Evolutionary conservation across 2,113 vertebrate genomes (phyloP), one percentile per base, ranked within the genome.

Genomic region (Cyanistes caeruleus): DNA sequence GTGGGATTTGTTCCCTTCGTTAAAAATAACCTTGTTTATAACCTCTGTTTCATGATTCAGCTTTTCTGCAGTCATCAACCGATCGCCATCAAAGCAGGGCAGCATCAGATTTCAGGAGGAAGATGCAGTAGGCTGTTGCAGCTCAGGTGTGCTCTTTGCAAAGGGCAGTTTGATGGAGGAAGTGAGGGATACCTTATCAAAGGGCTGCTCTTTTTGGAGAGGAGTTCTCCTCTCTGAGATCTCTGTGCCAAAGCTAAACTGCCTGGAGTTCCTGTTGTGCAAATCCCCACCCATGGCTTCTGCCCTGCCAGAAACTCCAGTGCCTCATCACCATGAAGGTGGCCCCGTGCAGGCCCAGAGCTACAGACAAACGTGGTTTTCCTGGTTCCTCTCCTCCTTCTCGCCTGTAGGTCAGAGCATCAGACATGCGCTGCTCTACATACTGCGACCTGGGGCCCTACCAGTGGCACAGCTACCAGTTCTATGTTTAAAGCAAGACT

Each of bases 11-110:
- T 89, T 72, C 81, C 49, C 76, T 84, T 90, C 0, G 0, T 93
- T 90, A 79, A 86, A 90, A 93, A 92, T 94, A 94, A 82, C 93
- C 95, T 94, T 95, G 96, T 94, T 95, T 95, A 65, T 94, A 93
- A 94, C 92, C 95, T 90, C 69, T 81, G 73, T 64, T 89, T 90
- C 92, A 55, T 93, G 93, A 96, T 92, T 95, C 93, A 93, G 96
- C 95, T 92, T 87, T 92, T 89, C 80, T 73, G 90, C 83, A 87
- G 86, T n/a, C 83, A 87, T 68, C 93, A 64, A 44, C 53, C n/a
- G 68, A 95, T 92, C 39, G 1, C 52, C 69, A 64, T 78, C 64
- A 70, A 74, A 90, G 92, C 92, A 67, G 75, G 79, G 84, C 13
- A 70, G 93, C 76, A 23, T 94, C 82, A 41, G 46, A 74, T 96